Base-by-base conservation (phyloP, 2,113 vertebrate genomes). In the Eubucco bourcierii region DNA sequence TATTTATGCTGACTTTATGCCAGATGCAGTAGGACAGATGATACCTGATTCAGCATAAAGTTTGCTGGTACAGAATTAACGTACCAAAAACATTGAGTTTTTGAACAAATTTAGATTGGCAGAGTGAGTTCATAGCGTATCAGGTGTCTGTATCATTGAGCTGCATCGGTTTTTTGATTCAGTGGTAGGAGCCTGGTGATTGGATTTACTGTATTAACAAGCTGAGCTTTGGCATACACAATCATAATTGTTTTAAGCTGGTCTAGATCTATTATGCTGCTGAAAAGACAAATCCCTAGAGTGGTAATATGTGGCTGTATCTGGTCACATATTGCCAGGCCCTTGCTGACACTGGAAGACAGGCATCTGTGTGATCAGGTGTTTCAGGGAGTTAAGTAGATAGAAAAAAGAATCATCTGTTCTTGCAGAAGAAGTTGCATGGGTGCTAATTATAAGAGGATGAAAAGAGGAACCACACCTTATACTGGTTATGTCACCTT, bases 41-140 rank as follows among this genome's bases (percentile, higher is more conserved):
- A 96, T 95, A 94, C 93, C 95, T 95, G 95, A 95, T 95, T 96
- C 95, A 95, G 93, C 93, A 93, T 83, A 95, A 93, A 96, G 88
- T 93, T 94, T 90, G 73, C 92, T 93, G 87, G 90, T 96, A 77
- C 83, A 50, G 94, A 95, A 86, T 91, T 90, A 95, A 94, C 52
- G 17, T 95, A 95, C 82, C 88, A 88, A 94, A 93, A 91, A 64
- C 53, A 93, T 53, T 82, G 87, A 10, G 1, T 52, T 94, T 91
- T 90, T 94, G 72, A 93, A 78, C 65, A 94, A 90, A 95, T 95
- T 37, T 80, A 80, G 86, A 84, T 94, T 90, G 93, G 39, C 92
- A 90, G 88, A 39, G 67, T 64, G 88, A 90, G 65, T 90, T 93
- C 73, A 23, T 67, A 83, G 76, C 37, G 75, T 82, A 88, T 90